Conservation (phyloP, 2,888 invertebrate species). For the Bursaphelenchus okinawaensis region DNA sequence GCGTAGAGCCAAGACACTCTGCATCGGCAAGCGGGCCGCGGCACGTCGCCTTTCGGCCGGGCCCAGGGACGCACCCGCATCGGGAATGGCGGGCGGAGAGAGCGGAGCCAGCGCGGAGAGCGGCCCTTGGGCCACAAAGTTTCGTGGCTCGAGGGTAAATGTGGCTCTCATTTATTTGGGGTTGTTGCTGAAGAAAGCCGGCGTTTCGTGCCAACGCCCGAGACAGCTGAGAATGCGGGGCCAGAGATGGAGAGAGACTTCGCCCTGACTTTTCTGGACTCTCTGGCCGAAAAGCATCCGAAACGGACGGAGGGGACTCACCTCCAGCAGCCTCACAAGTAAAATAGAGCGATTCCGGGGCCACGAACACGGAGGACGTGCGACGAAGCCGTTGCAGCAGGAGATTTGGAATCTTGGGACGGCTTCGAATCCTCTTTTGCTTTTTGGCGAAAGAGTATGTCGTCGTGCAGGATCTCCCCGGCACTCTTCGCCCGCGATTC, state of each 20-base stretch:
- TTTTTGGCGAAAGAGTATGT: background rate
- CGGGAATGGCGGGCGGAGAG: background rate
- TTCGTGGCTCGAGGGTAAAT: background rate
- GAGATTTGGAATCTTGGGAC: background rate
- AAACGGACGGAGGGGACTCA: background rate
- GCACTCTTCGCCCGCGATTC: background rate
- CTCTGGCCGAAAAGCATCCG: background rate
- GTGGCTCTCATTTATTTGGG: background rate
- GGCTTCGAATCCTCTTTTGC: background rate
- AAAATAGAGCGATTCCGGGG: background rate
- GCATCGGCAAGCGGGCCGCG: background rate
- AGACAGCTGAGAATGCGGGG: too few relatives aligned
- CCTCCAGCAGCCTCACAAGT: too few relatives aligned
- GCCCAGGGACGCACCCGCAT: background rate
- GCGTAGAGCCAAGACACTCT: background rate
- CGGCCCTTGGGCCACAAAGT: background rate
- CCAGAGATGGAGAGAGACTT: background rate
- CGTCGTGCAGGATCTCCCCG: background rate
- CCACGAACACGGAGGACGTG: background rate
- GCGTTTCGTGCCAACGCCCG: conserved; percentile 8
- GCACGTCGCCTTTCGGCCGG: background rate
- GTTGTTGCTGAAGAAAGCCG: background rate
- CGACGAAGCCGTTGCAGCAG: background rate
- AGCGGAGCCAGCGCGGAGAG: background rate
- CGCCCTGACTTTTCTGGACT: background rate